Evolutionary conservation across 2,113 vertebrate genomes (phyloP).

Genomic region (Elgaria multicarinata): DNA sequence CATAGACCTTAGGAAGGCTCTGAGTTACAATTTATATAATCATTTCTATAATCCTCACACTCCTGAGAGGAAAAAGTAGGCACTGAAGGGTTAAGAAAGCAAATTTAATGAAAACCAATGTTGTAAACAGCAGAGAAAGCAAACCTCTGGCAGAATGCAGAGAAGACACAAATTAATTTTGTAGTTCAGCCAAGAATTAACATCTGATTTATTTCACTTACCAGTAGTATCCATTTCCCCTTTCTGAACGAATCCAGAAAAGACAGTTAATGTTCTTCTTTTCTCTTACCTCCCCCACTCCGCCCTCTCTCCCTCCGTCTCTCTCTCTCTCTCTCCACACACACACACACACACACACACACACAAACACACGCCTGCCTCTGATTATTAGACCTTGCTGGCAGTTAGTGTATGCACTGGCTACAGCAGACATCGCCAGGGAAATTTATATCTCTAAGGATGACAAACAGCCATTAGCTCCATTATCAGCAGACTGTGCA

Average conservation of each 20-base stretch:
- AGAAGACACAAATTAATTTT: slow-evolving; percentile 47
- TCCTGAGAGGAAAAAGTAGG: slow-evolving; percentile 36
- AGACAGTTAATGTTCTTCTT: slow-evolving; percentile 35
- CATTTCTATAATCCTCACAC: slow-evolving; percentile 52
- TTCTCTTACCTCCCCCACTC: slow-evolving; percentile 4
- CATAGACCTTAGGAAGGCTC: slow-evolving; percentile 51
- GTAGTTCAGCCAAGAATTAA: slow-evolving; percentile 46
- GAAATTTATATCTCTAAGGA: slow-evolving; percentile 88
- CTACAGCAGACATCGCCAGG: slow-evolving; percentile 83
- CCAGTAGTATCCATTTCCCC: slow-evolving; percentile 80
- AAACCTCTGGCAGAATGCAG: slow-evolving; percentile 60
- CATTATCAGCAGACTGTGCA: slow-evolving; percentile 81
- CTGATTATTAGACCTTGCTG: slow-evolving; percentile 79
- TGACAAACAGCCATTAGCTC: slow-evolving; percentile 89
- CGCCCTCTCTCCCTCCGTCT: not conserved
- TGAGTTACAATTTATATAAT: slow-evolving; percentile 40
- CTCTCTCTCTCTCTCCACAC: not conserved
- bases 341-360: no score
- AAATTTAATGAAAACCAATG: slow-evolving; percentile 43
- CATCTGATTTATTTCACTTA: slow-evolving; percentile 76
- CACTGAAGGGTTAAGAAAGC: slow-evolving; percentile 50
- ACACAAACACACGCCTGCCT: slow-evolving; percentile 67
- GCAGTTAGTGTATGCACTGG: slow-evolving; percentile 78
- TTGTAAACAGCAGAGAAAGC: slow-evolving; percentile 51
- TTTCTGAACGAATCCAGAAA: slow-evolving; percentile 61